Evolutionary conservation across 1,140 invertebrate species (phyloP), one percentile per base, ranked within the genome.

Genomic region (Harpegnathos saltator): DNA sequence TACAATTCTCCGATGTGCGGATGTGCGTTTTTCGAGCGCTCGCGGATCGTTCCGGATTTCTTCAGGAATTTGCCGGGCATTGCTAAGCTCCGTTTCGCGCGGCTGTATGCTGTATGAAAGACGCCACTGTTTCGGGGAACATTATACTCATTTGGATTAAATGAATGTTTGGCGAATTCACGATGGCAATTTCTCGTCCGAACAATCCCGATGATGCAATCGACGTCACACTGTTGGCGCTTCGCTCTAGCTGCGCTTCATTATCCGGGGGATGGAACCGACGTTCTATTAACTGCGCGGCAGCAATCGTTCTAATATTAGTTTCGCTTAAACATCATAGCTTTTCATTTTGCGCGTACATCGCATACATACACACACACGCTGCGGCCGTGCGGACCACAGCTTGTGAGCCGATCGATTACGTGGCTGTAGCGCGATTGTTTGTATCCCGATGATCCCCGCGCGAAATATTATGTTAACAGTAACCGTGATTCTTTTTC

Each of bases 271-370:
- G 65, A 71, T 80, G 52, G 38, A 80, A 69, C 63, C 65, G 75
- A 71, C 65, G 52, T 80, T 80, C 75, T 80, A 80, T 80, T 80
- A 80, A 80, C 75, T 58, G 54, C 75, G 65, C 38, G 65, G 75
- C 33, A 59, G 33, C 75, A 80, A 80, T 80, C 75, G 52, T 52
- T 80, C 65, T 80, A 80, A 80, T 80, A 80, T 80, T 80, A 80
- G 75, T 80, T 80, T 80, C 65, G 75, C 75, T 80, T 71, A 80
- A 80, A 80, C 65, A 80, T 80, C 65, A 71, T 65, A 69, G 65
- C 56, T 82, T 82, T 74, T 72, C 71, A 84, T 81, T 84, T 48
- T 24, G 56, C 15, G 24, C 69, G 56, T 4, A 29, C 66, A 44
- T 12, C 22, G 38, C 24, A 48, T 56, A 56, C 61, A 22, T 50